phyloP scores from a whole-genome alignment of 2,113 vertebrate genomes.

The Chrysemys picta region DNA sequence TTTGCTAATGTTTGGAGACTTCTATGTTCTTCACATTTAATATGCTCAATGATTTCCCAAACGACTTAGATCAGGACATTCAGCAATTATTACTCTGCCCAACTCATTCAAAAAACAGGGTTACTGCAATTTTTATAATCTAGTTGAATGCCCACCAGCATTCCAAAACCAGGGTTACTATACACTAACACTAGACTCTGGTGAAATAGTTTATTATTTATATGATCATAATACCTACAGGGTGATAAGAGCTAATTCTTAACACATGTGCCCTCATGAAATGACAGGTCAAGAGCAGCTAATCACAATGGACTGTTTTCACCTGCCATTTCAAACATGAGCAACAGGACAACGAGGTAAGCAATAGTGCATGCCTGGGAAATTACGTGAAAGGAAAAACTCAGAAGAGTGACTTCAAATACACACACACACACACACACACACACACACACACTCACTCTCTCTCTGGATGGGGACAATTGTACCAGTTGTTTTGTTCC shows the following conservation, averaged over 20 bases:
- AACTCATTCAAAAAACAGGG: neutral
- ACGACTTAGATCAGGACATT: neutral
- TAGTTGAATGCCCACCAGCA: neutral
- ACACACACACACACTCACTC: neutral
- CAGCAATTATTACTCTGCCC: neutral
- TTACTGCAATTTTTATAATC: too few relatives aligned
- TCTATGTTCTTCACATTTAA: neutral
- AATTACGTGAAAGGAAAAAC: neutral
- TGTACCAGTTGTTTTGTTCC: neutral
- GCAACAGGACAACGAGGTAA: neutral
- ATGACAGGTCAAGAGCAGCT: neutral
- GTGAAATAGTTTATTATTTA: neutral
- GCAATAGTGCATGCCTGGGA: neutral
- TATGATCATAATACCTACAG: neutral
- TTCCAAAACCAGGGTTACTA: neutral
- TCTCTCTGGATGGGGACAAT: neutral
- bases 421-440: neutral
- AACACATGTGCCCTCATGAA: neutral
- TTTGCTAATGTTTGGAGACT: constrained; percentile 1
- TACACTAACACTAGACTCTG: neutral
- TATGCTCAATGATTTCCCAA: neutral
- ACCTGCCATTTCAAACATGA: neutral
- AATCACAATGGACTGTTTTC: neutral
- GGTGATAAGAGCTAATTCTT: neutral
- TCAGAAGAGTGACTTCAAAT: neutral